Evolutionary conservation across 2,113 vertebrate species (phyloP).

Genomic region (Alligator mississippiensis): DNA sequence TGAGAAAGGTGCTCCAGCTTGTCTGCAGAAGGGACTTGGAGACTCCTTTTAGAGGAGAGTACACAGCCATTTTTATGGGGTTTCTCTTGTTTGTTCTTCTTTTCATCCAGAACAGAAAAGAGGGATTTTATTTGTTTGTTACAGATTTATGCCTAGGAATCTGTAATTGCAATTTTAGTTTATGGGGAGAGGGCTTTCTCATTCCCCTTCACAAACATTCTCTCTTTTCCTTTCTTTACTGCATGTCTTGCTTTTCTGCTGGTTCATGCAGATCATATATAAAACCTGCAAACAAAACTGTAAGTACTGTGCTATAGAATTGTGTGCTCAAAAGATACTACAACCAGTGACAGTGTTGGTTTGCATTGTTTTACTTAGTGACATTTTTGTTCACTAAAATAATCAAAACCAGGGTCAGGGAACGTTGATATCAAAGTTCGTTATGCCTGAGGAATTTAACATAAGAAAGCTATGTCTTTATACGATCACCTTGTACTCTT

Average conservation of each 20-base stretch:
- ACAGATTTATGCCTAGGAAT: neutral
- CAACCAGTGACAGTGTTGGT: neutral
- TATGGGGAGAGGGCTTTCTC: neutral
- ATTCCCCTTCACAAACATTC: too few species aligned
- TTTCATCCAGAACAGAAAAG: neutral
- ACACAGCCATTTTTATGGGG: neutral
- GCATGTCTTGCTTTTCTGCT: too few species aligned
- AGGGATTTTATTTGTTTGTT: neutral
- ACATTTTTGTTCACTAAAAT: neutral
- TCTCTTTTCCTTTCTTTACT: too few species aligned
- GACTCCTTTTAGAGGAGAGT: neutral
- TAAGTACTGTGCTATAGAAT: neutral
- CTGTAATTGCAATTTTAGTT: neutral
- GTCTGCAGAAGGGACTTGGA: neutral
- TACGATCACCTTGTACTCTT: neutral
- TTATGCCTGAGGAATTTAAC: accelerated
- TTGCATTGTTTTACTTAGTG: neutral
- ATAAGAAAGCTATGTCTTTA: accelerated
- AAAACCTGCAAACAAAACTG: neutral
- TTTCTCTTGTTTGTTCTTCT: neutral
- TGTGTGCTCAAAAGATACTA: neutral
- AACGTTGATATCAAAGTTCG: neutral
- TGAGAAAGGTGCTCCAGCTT: neutral
- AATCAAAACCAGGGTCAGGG: neutral
- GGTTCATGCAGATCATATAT: too few species aligned